phyloP scores from a whole-genome alignment of 2,888 invertebrate genomes.

The Nomada hirtipes region DNA sequence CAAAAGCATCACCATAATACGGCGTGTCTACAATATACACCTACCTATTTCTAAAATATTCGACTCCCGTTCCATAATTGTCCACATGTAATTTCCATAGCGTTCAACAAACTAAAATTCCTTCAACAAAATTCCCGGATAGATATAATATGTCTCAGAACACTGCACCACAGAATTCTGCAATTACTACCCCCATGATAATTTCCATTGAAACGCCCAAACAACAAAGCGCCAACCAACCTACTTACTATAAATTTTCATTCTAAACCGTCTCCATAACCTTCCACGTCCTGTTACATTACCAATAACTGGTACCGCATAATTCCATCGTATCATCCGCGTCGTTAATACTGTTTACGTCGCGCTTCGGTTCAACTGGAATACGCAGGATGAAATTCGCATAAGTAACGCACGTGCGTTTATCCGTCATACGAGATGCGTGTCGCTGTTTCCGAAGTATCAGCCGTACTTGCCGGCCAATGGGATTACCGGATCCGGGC shows the following conservation, averaged over 20 bases:
- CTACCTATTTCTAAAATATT: no score
- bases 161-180: no score
- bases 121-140: no score
- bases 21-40: no score
- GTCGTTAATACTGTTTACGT: conserved; percentile 25
- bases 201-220: no score
- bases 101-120: no score
- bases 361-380: conserved; percentile 17
- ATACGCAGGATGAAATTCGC: conserved; percentile 52
- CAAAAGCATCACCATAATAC: no score
- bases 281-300: not conserved
- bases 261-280: not conserved
- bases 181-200: no score
- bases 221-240: not conserved
- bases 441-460: conserved; percentile 60
- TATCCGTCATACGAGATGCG: conserved; percentile 66
- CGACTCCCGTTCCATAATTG: no score
- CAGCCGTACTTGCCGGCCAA: conserved; percentile 43
- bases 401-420: conserved; percentile 60
- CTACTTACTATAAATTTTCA: conserved; percentile 10
- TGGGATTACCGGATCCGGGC: conserved; percentile 54
- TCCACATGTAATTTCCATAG: no score
- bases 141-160: no score
- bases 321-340: not conserved
- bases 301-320: conserved; percentile 5